Evolutionary conservation across 2,888 invertebrate genomes (phyloP).

Genomic region (Cosmorhoe ocellata): DNA sequence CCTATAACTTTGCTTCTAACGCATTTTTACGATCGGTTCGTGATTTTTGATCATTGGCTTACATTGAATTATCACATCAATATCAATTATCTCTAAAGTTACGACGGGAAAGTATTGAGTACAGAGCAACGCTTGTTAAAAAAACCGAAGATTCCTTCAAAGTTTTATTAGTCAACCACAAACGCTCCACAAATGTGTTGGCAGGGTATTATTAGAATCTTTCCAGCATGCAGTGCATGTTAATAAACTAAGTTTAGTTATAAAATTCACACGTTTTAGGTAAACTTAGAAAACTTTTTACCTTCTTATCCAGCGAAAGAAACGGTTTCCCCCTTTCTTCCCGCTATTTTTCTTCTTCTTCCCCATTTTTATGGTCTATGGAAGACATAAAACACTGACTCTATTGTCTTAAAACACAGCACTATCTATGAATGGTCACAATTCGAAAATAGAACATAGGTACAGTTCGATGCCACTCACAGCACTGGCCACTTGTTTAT

Average conservation of each 20-base stretch:
- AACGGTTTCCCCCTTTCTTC: conserved; percentile 68
- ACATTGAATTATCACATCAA: too few relatives aligned
- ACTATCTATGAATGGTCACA: conserved; percentile 44
- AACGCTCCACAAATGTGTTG: conserved; percentile 12
- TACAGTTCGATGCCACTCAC: conserved; percentile 41
- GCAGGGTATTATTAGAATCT: conserved; percentile 21
- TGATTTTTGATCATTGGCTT: too few relatives aligned
- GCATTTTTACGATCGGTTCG: too few relatives aligned
- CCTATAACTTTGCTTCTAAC: too few relatives aligned
- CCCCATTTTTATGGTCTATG: conserved; percentile 57
- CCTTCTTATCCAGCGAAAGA: conserved; percentile 79
- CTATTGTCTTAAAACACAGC: conserved; percentile 40
- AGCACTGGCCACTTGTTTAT: conserved; percentile 42
- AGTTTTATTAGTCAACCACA: conserved; percentile 12
- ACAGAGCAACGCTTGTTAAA: background rate
- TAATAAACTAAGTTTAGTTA: conserved; percentile 14
- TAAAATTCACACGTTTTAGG: conserved; percentile 18
- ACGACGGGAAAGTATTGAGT: too few relatives aligned
- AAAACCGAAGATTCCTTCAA: background rate
- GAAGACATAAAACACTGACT: conserved; percentile 53
- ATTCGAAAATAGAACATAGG: conserved; percentile 42
- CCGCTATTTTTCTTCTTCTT: conserved; percentile 75
- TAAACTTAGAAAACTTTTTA: conserved; percentile 45
- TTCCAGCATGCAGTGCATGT: conserved; percentile 17
- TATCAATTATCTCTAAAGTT: too few relatives aligned